Evolutionary conservation across 2,888 invertebrate genomes (phyloP), one percentile per base, ranked within the genome.

Genomic region (Lomographa bimaculata): DNA sequence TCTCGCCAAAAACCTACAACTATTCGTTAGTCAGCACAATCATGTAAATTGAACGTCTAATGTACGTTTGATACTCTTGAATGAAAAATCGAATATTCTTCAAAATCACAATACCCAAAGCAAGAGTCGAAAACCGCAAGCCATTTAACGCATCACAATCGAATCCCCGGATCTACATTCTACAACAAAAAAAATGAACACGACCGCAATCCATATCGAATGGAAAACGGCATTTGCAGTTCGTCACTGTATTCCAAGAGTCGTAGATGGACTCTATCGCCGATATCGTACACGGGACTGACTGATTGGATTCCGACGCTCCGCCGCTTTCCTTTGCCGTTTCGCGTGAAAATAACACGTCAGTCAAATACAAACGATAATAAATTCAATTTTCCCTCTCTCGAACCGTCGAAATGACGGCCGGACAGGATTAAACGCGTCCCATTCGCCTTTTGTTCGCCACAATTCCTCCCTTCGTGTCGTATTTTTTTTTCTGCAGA

Each of bases 291-390:
- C 74, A 67, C 74, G 71, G 57, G 65, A 62, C 67, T 74, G 81
- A 79, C 83, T 89, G 87, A 87, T 87, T 87, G 84, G 83, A 77
- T 77, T 71, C 71, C 68, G 60, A 57, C 64, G 66, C 65, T 69
- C 47, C 58, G 49, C 42, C 60, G 61, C 66, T 71, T 67, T 79
- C 65, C 77, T 80, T 75, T 70, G 67, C 64, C 64, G 64, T 68
- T 23, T 36, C 79, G 85, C 79, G 84, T 83, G 85, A 86, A 71
- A 87, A 87, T 86, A 87, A 85, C 86, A 86, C 80, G 87, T 87
- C 87, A 86, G 76, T 87, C 87, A 87, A 85, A 86, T 73, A 83
- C 79, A 78, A 79, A 74, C 78, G 79, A 85, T 89, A 84, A 87
- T 87, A 89, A 87, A 89, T 89, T 87, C 86, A 86, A 87, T 87